Base-by-base conservation (phyloP, 2,888 invertebrate species). In the Selenia dentaria region DNA sequence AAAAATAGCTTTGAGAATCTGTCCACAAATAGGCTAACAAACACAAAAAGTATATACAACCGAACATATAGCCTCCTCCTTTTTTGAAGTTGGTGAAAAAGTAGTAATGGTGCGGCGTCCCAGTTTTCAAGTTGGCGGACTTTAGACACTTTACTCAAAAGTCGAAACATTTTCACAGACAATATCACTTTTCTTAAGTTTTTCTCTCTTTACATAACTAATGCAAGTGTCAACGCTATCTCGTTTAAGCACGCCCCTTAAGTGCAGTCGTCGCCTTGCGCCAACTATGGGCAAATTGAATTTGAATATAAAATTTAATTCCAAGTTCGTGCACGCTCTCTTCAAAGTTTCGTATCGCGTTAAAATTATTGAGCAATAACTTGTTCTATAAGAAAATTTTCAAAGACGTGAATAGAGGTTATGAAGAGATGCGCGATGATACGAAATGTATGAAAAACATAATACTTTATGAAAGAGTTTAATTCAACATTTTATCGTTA, bases 231-330 rank as follows among this genome's bases (percentile, higher is more conserved):
- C 43, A 35, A 31, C 46, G 46, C 12, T 33, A 20, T 16, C 8
- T 13, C 13, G n/a, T 24, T 9, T 36, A 27, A 43, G 31, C 26
- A 25, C 25, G 26, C 26, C 13, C 31, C 18, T 28, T 32, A 36
- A 41, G 40, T 41, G 28, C 43, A 33, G 14, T 41, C 27, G 34
- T 36, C 29, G 34, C 20, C 10, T 31, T 29, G 34, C 31, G 46
- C 43, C 34, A 50, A 40, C 49, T 43, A 29, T 36, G 42, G 16
- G 48, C 53, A 56, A 56, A 53, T 51, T 51, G 48, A 35, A 51
- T 46, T 25, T 38, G 32, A 56, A 53, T 51, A 49, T 18, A 42
- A 48, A 45, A 49, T 44, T 44, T 38, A 41, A 22, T 22, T 47
- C 45, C 9, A 24, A 37, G 44, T 42, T 45, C 32, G 34, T 6